Evolutionary conservation across 2,113 vertebrate species (phyloP), one percentile per base, ranked within the genome.

Genomic region (Smithornis capensis): DNA sequence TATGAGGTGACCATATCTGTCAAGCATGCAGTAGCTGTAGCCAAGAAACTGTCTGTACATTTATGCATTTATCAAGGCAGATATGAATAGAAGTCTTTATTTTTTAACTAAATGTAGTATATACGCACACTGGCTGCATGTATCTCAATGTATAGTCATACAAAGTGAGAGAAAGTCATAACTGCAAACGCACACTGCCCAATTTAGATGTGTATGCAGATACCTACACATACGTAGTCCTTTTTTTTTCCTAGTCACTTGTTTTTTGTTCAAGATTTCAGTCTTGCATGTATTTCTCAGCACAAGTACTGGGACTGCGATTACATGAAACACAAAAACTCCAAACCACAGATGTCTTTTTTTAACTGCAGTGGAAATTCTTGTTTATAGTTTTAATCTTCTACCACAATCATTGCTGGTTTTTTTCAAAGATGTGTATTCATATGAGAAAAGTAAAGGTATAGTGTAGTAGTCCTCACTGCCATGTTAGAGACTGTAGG

Each of bases 1-100:
- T 98, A 98, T 98, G 97, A 97, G 97, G 97, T 98, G 98, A 98
- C 97, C 97, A 96, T 96, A 96, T 96, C 98, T 98, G 97, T 97
- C 97, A 97, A 94, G 89, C 96, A 97, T 40, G 73, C 89, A 77
- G 86, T 69, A 96, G 79, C 75, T 89, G 74, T 92, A 97, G 97
- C 97, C 97, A 97, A 97, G 97, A 97, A 98, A 95, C 96, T 97
- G 96, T 95, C 89, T 87, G 83, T 91, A 93, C 88, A 96, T 97
- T 97, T 97, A 97, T 96, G 63, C 87, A 90, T 97, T 97, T 97
- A 94, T 95, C 96, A 97, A 98, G 92, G 92, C 94, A 95, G 69
- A 87, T 91, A 95, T 96, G 97, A 98, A 98, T 97, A 97, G 94
- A 90, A 91, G 77, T 87, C 93, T 97, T 97, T 96, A 92, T 93